phyloP scores from a whole-genome alignment of 2,797 vertebrate genomes.

The Novumbra hubbsi region DNA sequence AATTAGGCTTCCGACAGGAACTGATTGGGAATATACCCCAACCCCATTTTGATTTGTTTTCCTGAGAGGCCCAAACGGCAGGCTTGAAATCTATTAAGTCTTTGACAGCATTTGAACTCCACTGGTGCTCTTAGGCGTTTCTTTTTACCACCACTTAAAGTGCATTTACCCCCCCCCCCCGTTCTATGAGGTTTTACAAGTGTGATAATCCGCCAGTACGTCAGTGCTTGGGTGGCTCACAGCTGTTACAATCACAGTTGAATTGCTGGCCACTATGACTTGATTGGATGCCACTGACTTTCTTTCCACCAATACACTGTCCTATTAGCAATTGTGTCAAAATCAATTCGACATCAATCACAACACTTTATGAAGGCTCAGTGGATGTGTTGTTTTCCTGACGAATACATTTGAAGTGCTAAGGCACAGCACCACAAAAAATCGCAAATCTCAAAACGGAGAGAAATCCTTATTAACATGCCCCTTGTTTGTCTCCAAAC shows the following conservation, averaged over 20 bases:
- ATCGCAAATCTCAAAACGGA: background rate
- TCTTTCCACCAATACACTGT: conserved; percentile 29
- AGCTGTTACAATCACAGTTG: background rate
- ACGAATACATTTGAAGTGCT: background rate
- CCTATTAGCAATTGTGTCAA: background rate
- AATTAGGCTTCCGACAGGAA: conserved; percentile 42
- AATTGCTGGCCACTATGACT: background rate
- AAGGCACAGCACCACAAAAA: background rate
- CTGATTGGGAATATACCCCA: conserved; percentile 42
- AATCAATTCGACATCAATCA: background rate
- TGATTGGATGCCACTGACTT: background rate
- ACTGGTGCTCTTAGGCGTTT: conserved; percentile 29
- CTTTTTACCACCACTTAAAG: conserved; percentile 22
- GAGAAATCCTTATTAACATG: background rate
- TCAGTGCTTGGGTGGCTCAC: background rate
- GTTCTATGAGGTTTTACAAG: background rate
- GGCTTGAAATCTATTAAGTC: conserved; percentile 45
- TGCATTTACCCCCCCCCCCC: conserved; percentile 9
- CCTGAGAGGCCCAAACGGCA: background rate
- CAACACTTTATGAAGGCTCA: background rate
- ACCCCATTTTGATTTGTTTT: background rate
- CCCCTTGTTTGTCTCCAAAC: background rate
- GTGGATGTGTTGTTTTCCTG: background rate
- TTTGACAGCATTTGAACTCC: conserved; percentile 31
- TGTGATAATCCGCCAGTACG: background rate